Evolutionary conservation across 1,140 invertebrate species (phyloP), one percentile per base, ranked within the genome.

Genomic region (Pachypeltis micranthus): DNA sequence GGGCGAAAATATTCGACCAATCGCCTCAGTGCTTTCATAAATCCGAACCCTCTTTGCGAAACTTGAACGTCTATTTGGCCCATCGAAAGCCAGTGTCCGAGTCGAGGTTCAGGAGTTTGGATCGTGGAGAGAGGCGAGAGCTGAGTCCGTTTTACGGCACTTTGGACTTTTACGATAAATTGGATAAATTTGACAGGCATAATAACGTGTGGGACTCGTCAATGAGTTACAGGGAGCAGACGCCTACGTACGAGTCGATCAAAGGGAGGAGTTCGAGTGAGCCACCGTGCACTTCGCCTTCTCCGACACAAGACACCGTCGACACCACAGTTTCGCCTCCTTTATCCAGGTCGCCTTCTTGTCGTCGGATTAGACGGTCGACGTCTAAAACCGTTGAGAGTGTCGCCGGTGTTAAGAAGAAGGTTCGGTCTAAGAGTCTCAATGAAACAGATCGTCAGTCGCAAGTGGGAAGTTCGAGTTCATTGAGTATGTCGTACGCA

Each of bases 21-120:
- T 21, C 59, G 4, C 55, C 44, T 16, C 28, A 55, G 4, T 26
- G 29, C 7, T 74, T 51, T 7, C 23, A 69, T 65, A 76, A 71
- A 70, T 76, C 76, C 54, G 77, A 85, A 70, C 79, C 81, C 0
- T 79, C 79, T 31, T 64, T 81, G 67, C 73, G 83, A 68, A 76
- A 81, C 25, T 63, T 82, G 14, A 80, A 77, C 61, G 71, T 82
- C 16, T 88, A 87, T 71, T 74, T 89, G 34, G 75, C 80, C 16
- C 77, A 85, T 64, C 84, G 83, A 62, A 82, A 81, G 71, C 84
- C 85, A 16, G 86, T 88, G 0, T 82, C 81, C 2, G 79, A 85
- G 66, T 89, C 86, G 0, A 80, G 81, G 67, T 88, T 89, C 72
- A 80, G 79, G 68, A 79, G 78, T 64, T 81, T 83, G 75, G 86